These are phyloP conservation scores for Saccopteryx leptura DNA, from an alignment of 2,113 vertebrate genomes.

Conservation along the genomic window DNA sequence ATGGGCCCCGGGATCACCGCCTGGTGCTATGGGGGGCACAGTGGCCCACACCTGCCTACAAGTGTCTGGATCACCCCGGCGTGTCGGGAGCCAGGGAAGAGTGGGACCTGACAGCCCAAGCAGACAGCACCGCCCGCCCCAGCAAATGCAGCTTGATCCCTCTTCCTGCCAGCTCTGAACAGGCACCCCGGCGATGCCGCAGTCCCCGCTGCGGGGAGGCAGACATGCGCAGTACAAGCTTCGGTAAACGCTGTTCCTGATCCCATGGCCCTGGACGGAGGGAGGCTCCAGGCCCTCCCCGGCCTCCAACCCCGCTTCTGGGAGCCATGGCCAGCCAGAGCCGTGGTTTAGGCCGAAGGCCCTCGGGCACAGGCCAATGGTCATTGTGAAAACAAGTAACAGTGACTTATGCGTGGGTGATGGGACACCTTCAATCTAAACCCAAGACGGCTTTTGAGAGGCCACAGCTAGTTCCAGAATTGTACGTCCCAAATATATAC, in stretches of 20 bases:
- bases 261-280: background rate
- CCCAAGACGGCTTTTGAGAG: background rate
- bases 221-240: background rate
- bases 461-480: background rate
- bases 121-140: background rate
- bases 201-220: background rate
- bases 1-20: accelerated
- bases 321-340: background rate
- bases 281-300: background rate
- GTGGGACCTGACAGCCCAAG: background rate
- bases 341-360: background rate
- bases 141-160: background rate
- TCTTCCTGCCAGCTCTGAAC: background rate
- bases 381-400: background rate
- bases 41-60: too few relatives aligned
- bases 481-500: background rate
- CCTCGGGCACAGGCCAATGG: background rate
- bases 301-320: background rate
- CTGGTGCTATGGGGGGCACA: background rate
- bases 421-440: background rate
- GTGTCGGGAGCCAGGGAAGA: background rate
- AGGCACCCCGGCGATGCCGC: too few relatives aligned
- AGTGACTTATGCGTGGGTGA: background rate
- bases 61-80: background rate
- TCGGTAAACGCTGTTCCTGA: background rate